phyloP scores from a whole-genome alignment of 2,113 vertebrate species.

The Sapayoa aenigma region DNA sequence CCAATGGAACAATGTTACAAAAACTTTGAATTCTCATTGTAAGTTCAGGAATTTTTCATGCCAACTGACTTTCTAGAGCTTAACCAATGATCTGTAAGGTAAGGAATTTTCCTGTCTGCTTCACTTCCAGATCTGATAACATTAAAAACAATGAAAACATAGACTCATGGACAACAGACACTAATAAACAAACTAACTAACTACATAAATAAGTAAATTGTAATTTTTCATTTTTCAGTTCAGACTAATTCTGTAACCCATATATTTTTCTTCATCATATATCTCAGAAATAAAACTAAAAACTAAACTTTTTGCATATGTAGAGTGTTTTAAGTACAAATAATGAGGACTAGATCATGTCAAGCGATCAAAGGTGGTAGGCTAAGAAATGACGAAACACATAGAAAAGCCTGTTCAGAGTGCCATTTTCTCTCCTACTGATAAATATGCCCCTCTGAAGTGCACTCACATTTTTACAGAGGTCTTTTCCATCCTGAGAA shows the following conservation, averaged over 20 bases:
- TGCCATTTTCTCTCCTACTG: background rate
- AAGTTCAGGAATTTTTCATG: background rate
- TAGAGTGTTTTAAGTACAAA: background rate
- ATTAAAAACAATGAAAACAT: background rate
- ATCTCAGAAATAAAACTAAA: background rate
- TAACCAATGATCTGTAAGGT: background rate
- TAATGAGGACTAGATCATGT: background rate
- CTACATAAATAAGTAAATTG: background rate
- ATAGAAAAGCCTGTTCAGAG: background rate
- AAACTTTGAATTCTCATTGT: background rate
- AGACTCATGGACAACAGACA: background rate
- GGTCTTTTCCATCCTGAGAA: background rate
- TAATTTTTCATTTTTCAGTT: background rate
- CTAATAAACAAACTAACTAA: background rate
- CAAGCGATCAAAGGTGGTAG: background rate
- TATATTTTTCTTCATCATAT: background rate
- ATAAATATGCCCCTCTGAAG: background rate
- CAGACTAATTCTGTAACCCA: background rate
- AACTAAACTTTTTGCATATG: background rate
- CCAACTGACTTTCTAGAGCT: background rate
- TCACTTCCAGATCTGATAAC: background rate
- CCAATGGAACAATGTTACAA: background rate
- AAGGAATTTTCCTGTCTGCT: background rate
- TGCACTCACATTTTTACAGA: background rate
- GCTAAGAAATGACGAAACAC: background rate